Evolutionary conservation across 30 jellyfish, hydroid and myxozoan genomes (phyloP).

Genomic region (Sanderia malayensis): DNA sequence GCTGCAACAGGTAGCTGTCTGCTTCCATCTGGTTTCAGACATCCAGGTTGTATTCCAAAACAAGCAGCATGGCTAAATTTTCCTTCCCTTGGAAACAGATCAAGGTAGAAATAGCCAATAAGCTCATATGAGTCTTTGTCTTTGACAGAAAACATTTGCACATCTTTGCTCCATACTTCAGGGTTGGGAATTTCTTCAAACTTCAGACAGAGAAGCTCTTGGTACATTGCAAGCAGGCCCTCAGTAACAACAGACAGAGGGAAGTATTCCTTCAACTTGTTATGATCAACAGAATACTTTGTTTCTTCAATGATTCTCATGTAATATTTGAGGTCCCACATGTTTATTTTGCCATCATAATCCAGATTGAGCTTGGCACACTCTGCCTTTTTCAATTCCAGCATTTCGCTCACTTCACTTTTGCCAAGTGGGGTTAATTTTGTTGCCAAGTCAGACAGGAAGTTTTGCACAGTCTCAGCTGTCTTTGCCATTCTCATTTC

Average conservation of each 20-base stretch:
- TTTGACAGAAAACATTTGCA: conserved; percentile 74
- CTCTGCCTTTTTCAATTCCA: conserved; percentile 68
- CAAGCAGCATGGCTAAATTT: conserved; percentile 98
- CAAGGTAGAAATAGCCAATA: conserved; percentile 91
- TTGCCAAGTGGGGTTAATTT: conserved; percentile 70
- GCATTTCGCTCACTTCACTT: conserved; percentile 59
- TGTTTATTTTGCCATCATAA: conserved; percentile 68
- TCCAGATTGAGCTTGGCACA: conserved; percentile 63
- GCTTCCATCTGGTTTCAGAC: conserved; percentile 65
- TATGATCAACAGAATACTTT: conserved; percentile 78
- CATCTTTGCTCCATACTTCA: conserved; percentile 84
- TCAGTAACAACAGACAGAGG: conserved; percentile 73
- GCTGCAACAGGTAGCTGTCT: conserved; percentile 90
- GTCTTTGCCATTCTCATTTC: conserved; percentile 96
- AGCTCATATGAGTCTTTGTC: conserved; percentile 55
- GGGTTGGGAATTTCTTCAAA: conserved; percentile 66
- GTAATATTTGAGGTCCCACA: conserved; percentile 87
- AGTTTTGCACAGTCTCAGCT: conserved; percentile 73
- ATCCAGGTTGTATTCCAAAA: conserved; percentile 93
- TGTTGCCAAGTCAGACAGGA: conserved; percentile 62
- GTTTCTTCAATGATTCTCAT: conserved; percentile 77
- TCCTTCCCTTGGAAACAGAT: conserved; percentile 91
- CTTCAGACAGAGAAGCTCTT: conserved; percentile 63
- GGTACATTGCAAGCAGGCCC: conserved; percentile 67
- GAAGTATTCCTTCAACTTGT: conserved; percentile 80